A percentile compares a stretch with the other conserved stretches of the same genome.
Evolutionary conservation across 1,140 invertebrate species (phyloP).

Genomic region (Hydropsyche tenuis): DNA sequence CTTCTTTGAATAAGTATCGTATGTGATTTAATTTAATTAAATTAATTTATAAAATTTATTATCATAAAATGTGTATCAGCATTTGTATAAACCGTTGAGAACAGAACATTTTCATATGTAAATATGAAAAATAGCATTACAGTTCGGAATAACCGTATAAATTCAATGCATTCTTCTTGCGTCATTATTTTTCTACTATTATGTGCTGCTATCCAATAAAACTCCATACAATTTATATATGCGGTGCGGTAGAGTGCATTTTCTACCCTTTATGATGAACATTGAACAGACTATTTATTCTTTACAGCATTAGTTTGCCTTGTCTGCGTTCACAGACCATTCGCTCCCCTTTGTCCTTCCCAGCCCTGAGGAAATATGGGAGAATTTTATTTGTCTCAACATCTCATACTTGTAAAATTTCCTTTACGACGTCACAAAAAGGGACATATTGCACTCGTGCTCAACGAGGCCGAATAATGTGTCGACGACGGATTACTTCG

Average conservation of each 20-base stretch:
- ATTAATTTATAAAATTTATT: too few species aligned
- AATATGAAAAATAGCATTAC: too few species aligned
- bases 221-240: background rate
- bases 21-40: too few species aligned
- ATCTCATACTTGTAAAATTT: conserved; percentile 41
- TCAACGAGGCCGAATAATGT: conserved; percentile 45
- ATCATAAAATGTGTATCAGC: too few species aligned
- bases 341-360: conserved; percentile 6
- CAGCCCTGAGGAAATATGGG: conserved; percentile 11
- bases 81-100: too few species aligned
- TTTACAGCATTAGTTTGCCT: conserved; percentile 10
- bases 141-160: too few species aligned
- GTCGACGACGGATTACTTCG: conserved; percentile 40
- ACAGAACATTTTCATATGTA: too few species aligned
- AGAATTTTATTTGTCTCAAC: conserved; percentile 23
- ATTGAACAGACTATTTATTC: conserved; percentile 19
- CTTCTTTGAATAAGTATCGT: too few species aligned
- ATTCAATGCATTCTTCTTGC: background rate
- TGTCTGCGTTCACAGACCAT: conserved; percentile 14
- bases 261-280: background rate
- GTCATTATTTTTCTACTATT: conserved; percentile 3
- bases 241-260: background rate
- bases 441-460: conserved; percentile 49
- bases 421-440: conserved; percentile 42
- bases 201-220: too few species aligned